A percentile compares a stretch with the other conserved stretches of the same genome.
phyloP scores from a whole-genome alignment of 2,113 vertebrate species.

The Calidris pugnax region DNA sequence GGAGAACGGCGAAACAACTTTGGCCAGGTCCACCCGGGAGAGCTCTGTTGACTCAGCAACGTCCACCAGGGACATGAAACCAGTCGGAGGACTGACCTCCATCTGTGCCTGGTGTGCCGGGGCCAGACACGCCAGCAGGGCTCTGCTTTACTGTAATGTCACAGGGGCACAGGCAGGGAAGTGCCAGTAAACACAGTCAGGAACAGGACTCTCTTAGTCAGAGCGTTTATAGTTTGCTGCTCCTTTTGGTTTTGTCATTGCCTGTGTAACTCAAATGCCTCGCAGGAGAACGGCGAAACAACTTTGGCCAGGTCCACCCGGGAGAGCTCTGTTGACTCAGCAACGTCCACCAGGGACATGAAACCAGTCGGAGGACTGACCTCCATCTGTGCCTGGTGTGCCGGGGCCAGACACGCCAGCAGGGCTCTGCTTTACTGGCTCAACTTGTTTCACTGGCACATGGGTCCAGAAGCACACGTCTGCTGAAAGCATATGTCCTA shows the following conservation, averaged over 20 bases:
- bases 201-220: not conserved
- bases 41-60: not conserved
- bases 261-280: not conserved
- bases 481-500: fast-evolving
- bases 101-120: fast-evolving
- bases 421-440: not conserved
- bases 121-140: not conserved
- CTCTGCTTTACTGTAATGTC: not conserved
- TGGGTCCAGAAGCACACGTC: not conserved
- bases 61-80: not conserved
- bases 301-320: not conserved
- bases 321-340: not conserved
- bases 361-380: fast-evolving
- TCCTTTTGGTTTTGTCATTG: not conserved
- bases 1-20: fast-evolving
- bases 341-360: fast-evolving
- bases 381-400: not conserved
- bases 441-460: not conserved
- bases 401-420: fast-evolving
- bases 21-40: not conserved
- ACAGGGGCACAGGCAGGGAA: not conserved
- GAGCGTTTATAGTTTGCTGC: not conserved
- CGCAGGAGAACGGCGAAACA: fast-evolving
- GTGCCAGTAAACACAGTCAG: not conserved
- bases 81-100: fast-evolving